These are phyloP conservation scores for Cladopsammia gracilis DNA, from an alignment of 64 coral and sea anemone genomes.

Conservation along the genomic window DNA sequence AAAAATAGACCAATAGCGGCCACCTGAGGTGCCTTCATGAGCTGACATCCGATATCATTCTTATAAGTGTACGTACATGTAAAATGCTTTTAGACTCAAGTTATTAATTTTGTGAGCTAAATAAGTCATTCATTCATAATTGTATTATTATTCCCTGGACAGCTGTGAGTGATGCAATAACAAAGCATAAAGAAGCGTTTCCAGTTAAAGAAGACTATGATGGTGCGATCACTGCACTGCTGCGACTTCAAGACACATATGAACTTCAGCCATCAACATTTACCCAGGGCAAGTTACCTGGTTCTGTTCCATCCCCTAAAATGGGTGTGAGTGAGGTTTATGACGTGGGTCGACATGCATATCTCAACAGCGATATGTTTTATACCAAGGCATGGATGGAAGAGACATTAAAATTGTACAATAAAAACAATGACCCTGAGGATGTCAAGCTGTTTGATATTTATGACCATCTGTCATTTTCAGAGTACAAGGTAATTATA, in stretches of 20 bases:
- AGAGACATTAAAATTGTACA: constrained; percentile 59
- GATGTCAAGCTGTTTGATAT: constrained; percentile 73
- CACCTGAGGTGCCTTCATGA: too few relatives aligned
- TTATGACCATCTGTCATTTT: constrained; percentile 87
- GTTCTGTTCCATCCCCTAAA: constrained; percentile 22
- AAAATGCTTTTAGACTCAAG: too few relatives aligned
- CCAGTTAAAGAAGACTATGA: constrained; percentile 88
- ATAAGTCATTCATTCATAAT: neutral
- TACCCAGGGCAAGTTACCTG: constrained; percentile 56
- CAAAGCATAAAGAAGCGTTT: constrained; percentile 83
- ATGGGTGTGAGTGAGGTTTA: constrained; percentile 85
- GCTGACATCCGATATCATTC: too few relatives aligned
- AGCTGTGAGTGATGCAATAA: constrained; percentile 76
- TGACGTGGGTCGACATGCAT: constrained; percentile 82
- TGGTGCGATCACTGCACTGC: constrained; percentile 85
- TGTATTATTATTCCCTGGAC: neutral
- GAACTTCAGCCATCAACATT: constrained; percentile 61
- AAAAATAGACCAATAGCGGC: too few relatives aligned
- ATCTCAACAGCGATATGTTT: constrained; percentile 77
- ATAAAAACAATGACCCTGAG: constrained; percentile 38
- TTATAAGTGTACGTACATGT: too few relatives aligned
- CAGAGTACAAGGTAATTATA: constrained; percentile 78
- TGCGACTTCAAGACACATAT: constrained; percentile 94
- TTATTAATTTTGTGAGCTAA: too few relatives aligned
- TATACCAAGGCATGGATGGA: constrained; percentile 89